A percentile compares a stretch with the other conserved stretches of the same genome.
Conservation (phyloP, 2,113 vertebrate species). For the Leptodactylus fuscus region DNA sequence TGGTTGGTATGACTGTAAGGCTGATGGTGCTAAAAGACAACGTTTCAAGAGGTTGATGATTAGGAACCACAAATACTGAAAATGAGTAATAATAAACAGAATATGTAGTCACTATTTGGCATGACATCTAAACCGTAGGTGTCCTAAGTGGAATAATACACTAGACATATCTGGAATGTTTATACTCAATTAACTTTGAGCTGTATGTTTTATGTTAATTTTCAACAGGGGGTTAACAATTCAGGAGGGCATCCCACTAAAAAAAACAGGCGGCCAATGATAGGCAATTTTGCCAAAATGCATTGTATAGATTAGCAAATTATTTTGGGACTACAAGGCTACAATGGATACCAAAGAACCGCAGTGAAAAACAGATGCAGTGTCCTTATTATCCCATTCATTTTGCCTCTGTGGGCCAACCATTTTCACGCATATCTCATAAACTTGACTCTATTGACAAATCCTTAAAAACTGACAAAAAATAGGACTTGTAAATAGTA, state of each 20-base stretch:
- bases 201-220: not conserved
- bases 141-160: not conserved
- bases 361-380: too few species aligned
- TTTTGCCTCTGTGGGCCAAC: too few species aligned
- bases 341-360: too few species aligned
- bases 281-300: not conserved
- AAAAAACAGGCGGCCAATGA: not conserved
- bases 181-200: not conserved
- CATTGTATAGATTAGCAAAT: not conserved
- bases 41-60: slow-evolving; percentile 7
- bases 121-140: not conserved
- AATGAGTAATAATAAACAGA: slow-evolving; percentile 21
- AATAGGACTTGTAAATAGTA: too few species aligned
- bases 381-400: too few species aligned
- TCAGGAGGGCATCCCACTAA: not conserved
- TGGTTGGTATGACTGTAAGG: slow-evolving; percentile 14
- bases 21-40: slow-evolving; percentile 18
- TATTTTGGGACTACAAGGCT: not conserved
- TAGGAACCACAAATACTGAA: slow-evolving; percentile 6
- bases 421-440: too few species aligned
- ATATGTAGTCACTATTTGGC: not conserved
- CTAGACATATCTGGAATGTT: not conserved
- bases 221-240: not conserved
- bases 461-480: too few species aligned
- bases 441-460: too few species aligned